A percentile compares a stretch with the other conserved stretches of the same genome.
Evolutionary conservation across 2,797 vertebrate genomes (phyloP).

Genomic region (Xyrichtys novacula): DNA sequence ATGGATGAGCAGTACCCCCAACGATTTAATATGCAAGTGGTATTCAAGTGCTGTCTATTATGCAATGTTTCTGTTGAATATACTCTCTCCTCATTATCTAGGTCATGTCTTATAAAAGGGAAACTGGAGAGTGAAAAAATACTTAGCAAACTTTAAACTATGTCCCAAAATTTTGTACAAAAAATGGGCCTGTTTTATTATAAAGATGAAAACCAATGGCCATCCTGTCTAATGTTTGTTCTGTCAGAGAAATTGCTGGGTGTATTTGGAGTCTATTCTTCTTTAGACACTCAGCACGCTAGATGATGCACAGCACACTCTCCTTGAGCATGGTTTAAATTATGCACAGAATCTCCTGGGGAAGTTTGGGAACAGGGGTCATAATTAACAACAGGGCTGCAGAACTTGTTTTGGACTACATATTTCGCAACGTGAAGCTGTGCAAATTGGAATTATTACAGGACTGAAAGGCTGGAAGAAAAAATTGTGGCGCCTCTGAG

Average conservation of each 20-base stretch:
- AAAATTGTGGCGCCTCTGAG: slow-evolving; percentile 66
- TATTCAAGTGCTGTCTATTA: not conserved
- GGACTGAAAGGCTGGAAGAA: slow-evolving; percentile 35
- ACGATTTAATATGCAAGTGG: slow-evolving; percentile 1
- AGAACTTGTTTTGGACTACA: slow-evolving; percentile 34
- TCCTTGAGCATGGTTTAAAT: slow-evolving; percentile 56
- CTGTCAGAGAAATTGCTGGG: slow-evolving; percentile 27
- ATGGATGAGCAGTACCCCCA: not conserved
- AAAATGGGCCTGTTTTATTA: not conserved
- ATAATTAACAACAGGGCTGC: slow-evolving; percentile 73
- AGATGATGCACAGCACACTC: slow-evolving; percentile 47
- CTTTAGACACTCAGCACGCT: slow-evolving; percentile 44
- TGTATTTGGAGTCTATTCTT: slow-evolving; percentile 35
- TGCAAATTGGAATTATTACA: slow-evolving; percentile 60
- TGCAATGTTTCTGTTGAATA: not conserved
- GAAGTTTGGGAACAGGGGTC: slow-evolving; percentile 48
- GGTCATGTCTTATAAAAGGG: slow-evolving; percentile 19
- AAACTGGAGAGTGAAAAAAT: slow-evolving; percentile 10
- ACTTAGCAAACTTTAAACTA: slow-evolving; percentile 16
- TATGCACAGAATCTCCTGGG: slow-evolving; percentile 43
- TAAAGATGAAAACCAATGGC: slow-evolving; percentile 14
- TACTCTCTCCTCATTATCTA: not conserved
- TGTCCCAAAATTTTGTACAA: not conserved
- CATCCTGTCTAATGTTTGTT: slow-evolving; percentile 18
- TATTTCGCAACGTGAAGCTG: slow-evolving; percentile 58